Evolutionary conservation across 2,797 vertebrate genomes (phyloP).

Genomic region (Heliangelus exortis): DNA sequence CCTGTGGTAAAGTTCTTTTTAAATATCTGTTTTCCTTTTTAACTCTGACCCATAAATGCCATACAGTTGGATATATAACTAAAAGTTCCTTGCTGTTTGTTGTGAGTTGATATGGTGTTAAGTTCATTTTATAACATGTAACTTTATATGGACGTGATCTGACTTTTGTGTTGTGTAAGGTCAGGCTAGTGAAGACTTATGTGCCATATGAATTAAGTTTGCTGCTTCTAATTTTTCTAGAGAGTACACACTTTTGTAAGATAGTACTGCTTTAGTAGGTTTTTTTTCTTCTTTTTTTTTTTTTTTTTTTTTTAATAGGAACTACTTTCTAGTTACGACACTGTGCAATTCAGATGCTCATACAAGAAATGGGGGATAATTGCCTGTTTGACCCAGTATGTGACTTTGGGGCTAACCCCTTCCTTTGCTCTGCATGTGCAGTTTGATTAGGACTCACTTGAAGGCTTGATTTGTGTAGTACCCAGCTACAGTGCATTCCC

Average conservation of each 20-base stretch:
- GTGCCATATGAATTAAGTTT: neutral
- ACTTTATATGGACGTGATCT: neutral
- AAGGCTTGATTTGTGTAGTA: neutral
- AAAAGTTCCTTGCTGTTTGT: neutral
- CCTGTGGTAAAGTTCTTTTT: neutral
- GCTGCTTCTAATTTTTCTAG: neutral
- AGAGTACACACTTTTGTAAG: neutral
- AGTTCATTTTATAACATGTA: neutral
- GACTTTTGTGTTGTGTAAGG: neutral
- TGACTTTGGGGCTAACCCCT: neutral
- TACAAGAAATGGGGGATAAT: neutral
- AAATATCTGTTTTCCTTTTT: neutral
- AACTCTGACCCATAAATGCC: neutral
- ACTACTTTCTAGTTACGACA: neutral
- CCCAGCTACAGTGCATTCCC: neutral
- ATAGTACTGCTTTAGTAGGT: neutral
- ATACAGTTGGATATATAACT: neutral
- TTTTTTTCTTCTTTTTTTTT: no score
- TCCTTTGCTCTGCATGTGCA: neutral
- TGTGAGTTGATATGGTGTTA: neutral
- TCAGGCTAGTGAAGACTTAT: neutral
- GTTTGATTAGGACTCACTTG: neutral
- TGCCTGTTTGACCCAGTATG: accelerated
- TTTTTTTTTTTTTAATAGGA: neutral
- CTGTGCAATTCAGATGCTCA: neutral